Conservation (phyloP, 1,140 invertebrate species). For the Ladona fulva region DNA sequence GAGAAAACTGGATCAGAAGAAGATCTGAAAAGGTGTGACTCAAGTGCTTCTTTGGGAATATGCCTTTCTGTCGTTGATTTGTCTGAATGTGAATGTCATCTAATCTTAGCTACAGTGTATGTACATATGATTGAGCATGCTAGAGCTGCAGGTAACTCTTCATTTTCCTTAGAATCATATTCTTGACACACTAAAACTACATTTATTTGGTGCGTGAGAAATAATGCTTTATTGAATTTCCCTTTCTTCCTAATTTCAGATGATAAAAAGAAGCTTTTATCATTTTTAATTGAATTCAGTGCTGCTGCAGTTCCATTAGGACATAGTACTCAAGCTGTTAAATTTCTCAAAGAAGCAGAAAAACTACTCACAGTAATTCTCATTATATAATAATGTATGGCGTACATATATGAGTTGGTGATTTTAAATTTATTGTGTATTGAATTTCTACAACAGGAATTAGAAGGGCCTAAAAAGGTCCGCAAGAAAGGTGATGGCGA, state of each 20-base stretch:
- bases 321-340: neutral
- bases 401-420: no score
- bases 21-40: conserved; percentile 19
- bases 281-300: neutral
- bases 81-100: conserved; percentile 42
- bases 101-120: conserved; percentile 44
- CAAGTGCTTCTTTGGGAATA: conserved; percentile 30
- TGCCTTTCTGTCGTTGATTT: conserved; percentile 37
- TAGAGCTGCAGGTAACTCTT: conserved; percentile 39
- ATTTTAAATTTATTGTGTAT: no score
- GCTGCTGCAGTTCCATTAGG: neutral
- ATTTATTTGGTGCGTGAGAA: no score
- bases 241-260: neutral
- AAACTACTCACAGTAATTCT: neutral
- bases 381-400: neutral
- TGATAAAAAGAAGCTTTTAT: neutral
- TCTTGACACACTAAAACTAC: neutral
- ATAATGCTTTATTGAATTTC: neutral
- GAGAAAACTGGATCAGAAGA: conserved; percentile 26
- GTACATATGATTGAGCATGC: conserved; percentile 48
- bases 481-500: no score
- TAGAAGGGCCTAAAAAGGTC: no score
- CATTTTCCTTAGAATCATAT: neutral
- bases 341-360: neutral
- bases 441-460: no score